phyloP scores from a whole-genome alignment of 2,888 invertebrate species.

The Drosophila flavopinicola region DNA sequence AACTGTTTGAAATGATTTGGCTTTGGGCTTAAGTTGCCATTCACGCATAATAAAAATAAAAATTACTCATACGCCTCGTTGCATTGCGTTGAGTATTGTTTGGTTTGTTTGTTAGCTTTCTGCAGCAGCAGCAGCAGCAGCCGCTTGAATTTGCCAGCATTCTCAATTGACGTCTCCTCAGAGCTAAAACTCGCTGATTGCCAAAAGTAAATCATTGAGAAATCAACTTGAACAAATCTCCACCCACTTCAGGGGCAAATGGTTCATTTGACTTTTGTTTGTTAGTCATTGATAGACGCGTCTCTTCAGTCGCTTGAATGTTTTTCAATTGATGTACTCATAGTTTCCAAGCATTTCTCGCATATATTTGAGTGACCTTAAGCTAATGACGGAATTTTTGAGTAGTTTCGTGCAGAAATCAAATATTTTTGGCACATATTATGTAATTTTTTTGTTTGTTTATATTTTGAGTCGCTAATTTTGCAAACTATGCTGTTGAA shows the following conservation, averaged over 20 bases:
- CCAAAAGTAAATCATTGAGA: slow-evolving; percentile 40
- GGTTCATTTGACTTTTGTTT: slow-evolving; percentile 7
- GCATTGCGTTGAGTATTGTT: slow-evolving; percentile 4
- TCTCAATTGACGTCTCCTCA: slow-evolving; percentile 3
- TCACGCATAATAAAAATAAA: not conserved
- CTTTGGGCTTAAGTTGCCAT: slow-evolving; percentile 20
- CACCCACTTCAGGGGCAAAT: slow-evolving; percentile 36
- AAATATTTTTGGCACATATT: slow-evolving; percentile 21
- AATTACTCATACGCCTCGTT: slow-evolving; percentile 32
- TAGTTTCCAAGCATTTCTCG: slow-evolving; percentile 2
- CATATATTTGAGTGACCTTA: slow-evolving; percentile 21
- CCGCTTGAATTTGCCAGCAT: not conserved
- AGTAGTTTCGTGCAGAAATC: slow-evolving; percentile 27
- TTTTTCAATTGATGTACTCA: slow-evolving; percentile 13
- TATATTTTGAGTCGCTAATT: too few species aligned
- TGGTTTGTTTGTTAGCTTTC: slow-evolving; percentile 2
- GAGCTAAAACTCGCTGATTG: slow-evolving; percentile 21
- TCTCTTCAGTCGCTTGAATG: slow-evolving; percentile 14
- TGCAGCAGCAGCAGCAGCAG: slow-evolving; percentile 10
- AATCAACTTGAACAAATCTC: slow-evolving; percentile 31
- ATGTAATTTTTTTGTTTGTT: slow-evolving; percentile 2
- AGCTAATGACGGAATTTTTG: slow-evolving; percentile 34
- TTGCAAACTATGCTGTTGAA: too few species aligned
- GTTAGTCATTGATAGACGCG: slow-evolving; percentile 16
- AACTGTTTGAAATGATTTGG: slow-evolving; percentile 37